Evolutionary conservation across 2,888 invertebrate species (phyloP), one percentile per base, ranked within the genome.

Genomic region (Polyommatus icarus): DNA sequence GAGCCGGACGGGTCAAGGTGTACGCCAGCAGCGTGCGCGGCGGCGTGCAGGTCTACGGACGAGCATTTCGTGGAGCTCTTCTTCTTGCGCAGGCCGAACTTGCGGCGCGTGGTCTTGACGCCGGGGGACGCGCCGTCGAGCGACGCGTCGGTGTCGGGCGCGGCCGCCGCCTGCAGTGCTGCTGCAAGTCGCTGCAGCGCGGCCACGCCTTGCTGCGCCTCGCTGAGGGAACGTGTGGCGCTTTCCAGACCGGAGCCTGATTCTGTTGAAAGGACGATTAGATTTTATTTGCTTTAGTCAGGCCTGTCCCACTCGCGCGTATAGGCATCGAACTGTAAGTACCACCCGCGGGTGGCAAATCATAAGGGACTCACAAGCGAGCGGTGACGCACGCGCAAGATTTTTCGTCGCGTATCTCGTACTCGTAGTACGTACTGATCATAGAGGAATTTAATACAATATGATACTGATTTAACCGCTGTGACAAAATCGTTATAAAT

Each of bases 41-140:
- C 2, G 89, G 88, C 1, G 79, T 67, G 71, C 18, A 96, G 88
- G 81, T 96, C 96, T 0, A 95, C 95, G 36, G 96, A 95, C 12
- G 95, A 95, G 78, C 95, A 95, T 83, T 96, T 96, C 82, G 92
- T 93, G 82, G 88, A 94, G 0, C 94, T 95, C 40, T 96, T 96
- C 89, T 96, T 96, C 90, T 96, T 96, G 79, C 96, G 93, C 50
- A 96, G 91, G 0, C 96, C 96, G 85, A 96, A 96, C 86, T 96
- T 96, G 85, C 95, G 95, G 1, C 96, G 92, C 83, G 96, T 96
- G 84, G 96, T 96, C 87, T 96, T 96, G 6, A 96, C 95, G 84
- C 94, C 96, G 0, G 96, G 96, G 0, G 95, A 95, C 3, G 95
- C 94, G 78, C 95, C 95, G 82, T 95, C 95, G 77, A 95, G 82